Conservation (phyloP, 2,888 invertebrate species). For the Charanyca ferruginea region DNA sequence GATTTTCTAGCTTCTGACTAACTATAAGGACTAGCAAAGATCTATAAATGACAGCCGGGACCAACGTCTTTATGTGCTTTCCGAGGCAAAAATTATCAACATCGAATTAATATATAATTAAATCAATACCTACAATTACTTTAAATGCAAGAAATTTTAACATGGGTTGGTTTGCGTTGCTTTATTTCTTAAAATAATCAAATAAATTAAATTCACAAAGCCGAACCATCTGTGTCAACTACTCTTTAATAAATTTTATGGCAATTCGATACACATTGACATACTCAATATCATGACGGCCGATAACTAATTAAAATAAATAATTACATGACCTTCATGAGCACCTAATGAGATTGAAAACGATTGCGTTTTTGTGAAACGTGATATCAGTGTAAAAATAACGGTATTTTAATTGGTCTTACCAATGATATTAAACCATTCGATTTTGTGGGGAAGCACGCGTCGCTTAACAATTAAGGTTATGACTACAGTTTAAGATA, state of each 20-base stretch:
- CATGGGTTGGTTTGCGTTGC: too few species aligned
- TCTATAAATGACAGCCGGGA: too few species aligned
- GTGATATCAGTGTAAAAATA: constrained; percentile 59
- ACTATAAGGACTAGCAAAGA: too few species aligned
- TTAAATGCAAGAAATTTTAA: too few species aligned
- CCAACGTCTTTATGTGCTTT: too few species aligned
- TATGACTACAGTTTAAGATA: constrained; percentile 27
- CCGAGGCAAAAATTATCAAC: too few species aligned
- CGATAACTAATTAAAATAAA: constrained; percentile 69
- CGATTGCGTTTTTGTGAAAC: constrained; percentile 63
- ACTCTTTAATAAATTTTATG: constrained; percentile 62
- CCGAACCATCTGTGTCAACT: constrained; percentile 21
- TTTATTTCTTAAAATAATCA: background rate
- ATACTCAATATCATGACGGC: constrained; percentile 66
- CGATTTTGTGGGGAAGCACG: constrained; percentile 37
- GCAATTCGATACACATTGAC: constrained; percentile 60
- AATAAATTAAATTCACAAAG: background rate
- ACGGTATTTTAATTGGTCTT: constrained; percentile 49
- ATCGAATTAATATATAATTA: too few species aligned
- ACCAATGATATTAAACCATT: constrained; percentile 46
- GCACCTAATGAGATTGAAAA: constrained; percentile 66
- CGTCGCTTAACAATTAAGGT: constrained; percentile 46
- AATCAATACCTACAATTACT: too few species aligned
- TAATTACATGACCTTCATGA: constrained; percentile 48
- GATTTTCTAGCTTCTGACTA: too few species aligned